phyloP scores from a whole-genome alignment of 1,140 invertebrate genomes.

The Trachymyrmex cornetzi region DNA sequence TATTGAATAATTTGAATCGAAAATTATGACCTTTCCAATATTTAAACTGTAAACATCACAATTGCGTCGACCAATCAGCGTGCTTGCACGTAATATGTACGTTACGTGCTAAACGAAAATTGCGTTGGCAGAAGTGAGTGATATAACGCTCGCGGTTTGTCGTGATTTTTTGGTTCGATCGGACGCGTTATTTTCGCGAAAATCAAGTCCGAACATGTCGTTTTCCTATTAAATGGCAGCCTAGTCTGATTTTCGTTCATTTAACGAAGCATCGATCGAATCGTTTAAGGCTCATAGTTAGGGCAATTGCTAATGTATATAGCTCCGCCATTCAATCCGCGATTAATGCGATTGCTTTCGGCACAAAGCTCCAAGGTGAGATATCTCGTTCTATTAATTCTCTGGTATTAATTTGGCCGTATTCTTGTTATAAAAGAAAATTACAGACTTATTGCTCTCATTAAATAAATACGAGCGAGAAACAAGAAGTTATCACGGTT shows the following conservation, averaged over 20 bases:
- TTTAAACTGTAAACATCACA: not conserved
- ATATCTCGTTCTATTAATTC: not conserved
- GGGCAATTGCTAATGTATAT: not conserved
- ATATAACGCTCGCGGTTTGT: not conserved
- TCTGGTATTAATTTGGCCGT: not conserved
- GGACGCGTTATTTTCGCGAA: not conserved
- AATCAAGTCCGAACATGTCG: not conserved
- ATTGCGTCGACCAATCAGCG: not conserved
- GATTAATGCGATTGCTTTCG: not conserved
- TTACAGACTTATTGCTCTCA: not conserved
- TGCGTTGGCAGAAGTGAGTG: not conserved
- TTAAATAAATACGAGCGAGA: not conserved
- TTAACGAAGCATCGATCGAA: not conserved
- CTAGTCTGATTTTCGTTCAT: not conserved
- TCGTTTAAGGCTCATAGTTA: not conserved
- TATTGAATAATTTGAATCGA: not conserved
- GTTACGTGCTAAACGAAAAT: not conserved
- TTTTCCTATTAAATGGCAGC: not conserved
- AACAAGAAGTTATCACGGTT: too few relatives aligned
- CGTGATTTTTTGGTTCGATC: not conserved
- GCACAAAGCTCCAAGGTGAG: not conserved
- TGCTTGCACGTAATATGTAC: not conserved
- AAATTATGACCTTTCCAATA: not conserved
- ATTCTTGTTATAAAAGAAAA: not conserved
- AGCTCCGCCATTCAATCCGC: not conserved